Evolutionary conservation across 2,797 vertebrate genomes (phyloP).

Genomic region (Prunella strophiata): DNA sequence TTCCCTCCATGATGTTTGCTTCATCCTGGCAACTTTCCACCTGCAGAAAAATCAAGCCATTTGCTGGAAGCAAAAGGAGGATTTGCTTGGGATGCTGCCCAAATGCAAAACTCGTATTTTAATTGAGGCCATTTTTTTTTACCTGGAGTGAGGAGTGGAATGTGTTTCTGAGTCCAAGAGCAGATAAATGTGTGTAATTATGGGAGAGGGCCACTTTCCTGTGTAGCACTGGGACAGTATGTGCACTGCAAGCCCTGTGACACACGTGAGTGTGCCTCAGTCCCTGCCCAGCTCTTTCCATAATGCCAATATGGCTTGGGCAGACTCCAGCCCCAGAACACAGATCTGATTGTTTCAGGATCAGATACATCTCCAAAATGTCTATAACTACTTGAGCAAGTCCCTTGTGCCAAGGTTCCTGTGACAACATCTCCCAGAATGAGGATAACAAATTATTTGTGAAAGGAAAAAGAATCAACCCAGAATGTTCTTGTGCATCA

Average conservation of each 20-base stretch:
- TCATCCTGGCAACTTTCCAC: conserved; percentile 58
- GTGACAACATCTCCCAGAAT: neutral
- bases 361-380: neutral
- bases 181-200: neutral
- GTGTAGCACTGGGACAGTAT: neutral
- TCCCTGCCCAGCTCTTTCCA: neutral
- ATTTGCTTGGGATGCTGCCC: conserved; percentile 36
- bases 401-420: neutral
- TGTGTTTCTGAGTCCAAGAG: neutral
- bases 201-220: neutral
- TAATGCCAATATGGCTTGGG: neutral
- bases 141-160: neutral
- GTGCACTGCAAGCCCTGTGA: neutral
- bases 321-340: neutral
- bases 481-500: neutral
- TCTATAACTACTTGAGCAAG: neutral
- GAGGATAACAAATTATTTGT: neutral
- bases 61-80: conserved; percentile 20
- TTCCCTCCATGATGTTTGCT: conserved; percentile 42
- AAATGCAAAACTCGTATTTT: neutral
- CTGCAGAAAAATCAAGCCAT: conserved; percentile 34
- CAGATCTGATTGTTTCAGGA: neutral
- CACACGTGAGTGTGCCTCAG: neutral
- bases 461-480: neutral
- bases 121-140: conserved; percentile 31